Base-by-base conservation (phyloP, 2,797 vertebrate species). In the Falco rusticolus region DNA sequence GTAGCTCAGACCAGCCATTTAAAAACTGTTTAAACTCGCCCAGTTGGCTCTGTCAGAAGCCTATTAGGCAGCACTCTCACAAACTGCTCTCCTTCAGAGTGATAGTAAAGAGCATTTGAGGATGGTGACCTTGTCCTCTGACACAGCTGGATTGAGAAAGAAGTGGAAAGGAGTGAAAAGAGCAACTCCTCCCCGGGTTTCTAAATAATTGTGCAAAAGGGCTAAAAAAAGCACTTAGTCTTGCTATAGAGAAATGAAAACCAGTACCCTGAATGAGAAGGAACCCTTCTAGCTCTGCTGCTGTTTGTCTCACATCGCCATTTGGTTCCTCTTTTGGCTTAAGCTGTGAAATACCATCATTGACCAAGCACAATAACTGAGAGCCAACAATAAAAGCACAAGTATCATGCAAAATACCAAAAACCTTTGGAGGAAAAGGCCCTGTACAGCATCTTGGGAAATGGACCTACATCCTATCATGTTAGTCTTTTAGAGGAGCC, bases 91-190 rank as follows among this genome's bases (percentile, higher is more conserved):
- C 56, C 71, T 70, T 81, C 68, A 64, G 53, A 84, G 71, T 18
- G 1, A 53, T 11, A 48, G 34, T 31, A 56, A 68, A 75, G 84
- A 69, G 21, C 64, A 20, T 85, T 70, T 81, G 64, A 89, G n/a
- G 45, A 45, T 39, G 47, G 84, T 63, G 77, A 78, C 61, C 69
- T 90, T 0, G 4, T 91, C 61, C 76, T 90, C 72, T 75, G 90
- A 84, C 88, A 93, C 69, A 94, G 88, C 83, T 95, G 94, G 88
- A 88, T 29, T 45, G 31, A 50, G 89, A 93, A 85, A 71, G 84
- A 94, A 88, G 68, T 54, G 41, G 25, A 74, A 94, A 93, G 51
- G 7, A 95, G 79, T 56, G 68, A 89, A 89, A 94, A 80, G 53
- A 85, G 79, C 57, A 75, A 31, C 34, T 64, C 53, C 75, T 85